Evolutionary conservation across 1,140 invertebrate genomes (phyloP).

Genomic region (Caenorhabditis tropicalis): DNA sequence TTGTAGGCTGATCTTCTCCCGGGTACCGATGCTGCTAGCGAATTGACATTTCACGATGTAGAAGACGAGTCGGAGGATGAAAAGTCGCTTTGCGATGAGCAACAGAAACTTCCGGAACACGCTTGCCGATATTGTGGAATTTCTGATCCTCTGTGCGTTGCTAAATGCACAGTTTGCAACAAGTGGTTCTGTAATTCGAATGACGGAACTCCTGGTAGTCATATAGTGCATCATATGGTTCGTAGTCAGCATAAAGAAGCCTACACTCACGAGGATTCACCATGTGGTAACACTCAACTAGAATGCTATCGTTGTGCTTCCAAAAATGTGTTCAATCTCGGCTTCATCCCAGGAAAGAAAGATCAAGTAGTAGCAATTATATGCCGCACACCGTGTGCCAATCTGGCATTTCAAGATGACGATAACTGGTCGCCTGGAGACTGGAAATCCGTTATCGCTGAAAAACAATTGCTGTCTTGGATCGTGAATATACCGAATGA

Average conservation of each 20-base stretch:
- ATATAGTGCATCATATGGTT: constrained; percentile 98
- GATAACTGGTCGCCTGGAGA: constrained; percentile 40
- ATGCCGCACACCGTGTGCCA: constrained; percentile 24
- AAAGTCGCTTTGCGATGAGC: not conserved
- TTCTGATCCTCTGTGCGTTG: constrained; percentile 94
- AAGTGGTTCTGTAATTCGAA: constrained; percentile 99
- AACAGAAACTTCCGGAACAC: constrained; percentile 62
- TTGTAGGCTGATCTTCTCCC: not conserved
- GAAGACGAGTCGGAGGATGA: constrained; percentile 37
- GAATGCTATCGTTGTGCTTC: constrained; percentile 99
- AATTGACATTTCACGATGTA: constrained; percentile 46
- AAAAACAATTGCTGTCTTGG: constrained; percentile 43
- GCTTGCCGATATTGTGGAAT: constrained; percentile 86
- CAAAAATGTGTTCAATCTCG: constrained; percentile 94
- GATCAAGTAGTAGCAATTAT: constrained; percentile 88
- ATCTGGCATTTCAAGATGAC: constrained; percentile 28
- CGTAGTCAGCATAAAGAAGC: constrained; percentile 94
- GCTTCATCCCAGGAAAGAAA: constrained; percentile 98
- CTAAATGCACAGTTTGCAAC: constrained; percentile 96
- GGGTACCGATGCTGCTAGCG: not conserved
- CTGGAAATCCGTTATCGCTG: constrained; percentile 47
- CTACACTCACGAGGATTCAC: constrained; percentile 89
- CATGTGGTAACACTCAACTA: constrained; percentile 92
- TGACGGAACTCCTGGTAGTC: constrained; percentile 95
- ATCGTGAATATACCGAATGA: constrained; percentile 34